Conservation (phyloP, 2,888 invertebrate genomes). For the Drosophila neonasuta region DNA sequence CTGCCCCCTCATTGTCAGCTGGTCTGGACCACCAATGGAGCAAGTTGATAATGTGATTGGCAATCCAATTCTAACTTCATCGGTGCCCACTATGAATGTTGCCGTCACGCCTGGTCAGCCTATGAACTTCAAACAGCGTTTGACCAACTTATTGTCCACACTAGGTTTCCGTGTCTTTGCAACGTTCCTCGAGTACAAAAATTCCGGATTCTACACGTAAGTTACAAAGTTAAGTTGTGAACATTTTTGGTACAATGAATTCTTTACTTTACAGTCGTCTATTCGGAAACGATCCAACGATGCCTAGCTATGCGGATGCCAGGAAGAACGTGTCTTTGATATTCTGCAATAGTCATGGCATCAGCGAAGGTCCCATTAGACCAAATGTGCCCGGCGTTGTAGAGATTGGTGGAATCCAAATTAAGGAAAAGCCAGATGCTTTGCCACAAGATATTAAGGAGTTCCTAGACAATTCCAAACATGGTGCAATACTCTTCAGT, state of each 20-base stretch:
- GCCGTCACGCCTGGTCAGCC: slow-evolving; percentile 37
- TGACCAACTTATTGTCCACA: slow-evolving; percentile 54
- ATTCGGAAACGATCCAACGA: slow-evolving; percentile 42
- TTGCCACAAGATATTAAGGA: slow-evolving; percentile 80
- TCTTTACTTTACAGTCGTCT: slow-evolving; percentile 34
- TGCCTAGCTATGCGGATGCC: slow-evolving; percentile 69
- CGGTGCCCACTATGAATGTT: slow-evolving; percentile 69
- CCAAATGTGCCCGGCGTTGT: slow-evolving; percentile 79
- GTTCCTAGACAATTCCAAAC: slow-evolving; percentile 78
- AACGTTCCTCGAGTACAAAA: slow-evolving; percentile 28
- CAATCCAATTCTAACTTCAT: slow-evolving; percentile 70
- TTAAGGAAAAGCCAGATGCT: slow-evolving; percentile 75
- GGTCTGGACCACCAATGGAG: slow-evolving; percentile 60
- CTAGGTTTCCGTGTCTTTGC: slow-evolving; percentile 33
- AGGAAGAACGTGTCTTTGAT: slow-evolving; percentile 78
- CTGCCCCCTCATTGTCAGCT: slow-evolving; percentile 72
- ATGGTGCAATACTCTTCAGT: slow-evolving; percentile 83
- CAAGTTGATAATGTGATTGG: slow-evolving; percentile 66
- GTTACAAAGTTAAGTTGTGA: slow-evolving; percentile 6
- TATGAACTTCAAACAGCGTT: slow-evolving; percentile 65
- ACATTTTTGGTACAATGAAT: neutral
- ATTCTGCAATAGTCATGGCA: slow-evolving; percentile 75
- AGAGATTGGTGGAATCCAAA: slow-evolving; percentile 81
- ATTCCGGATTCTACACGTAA: slow-evolving; percentile 65
- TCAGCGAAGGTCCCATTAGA: slow-evolving; percentile 77